phyloP scores from a whole-genome alignment of 2,888 invertebrate species.

The Caenorhabditis imperialis region DNA sequence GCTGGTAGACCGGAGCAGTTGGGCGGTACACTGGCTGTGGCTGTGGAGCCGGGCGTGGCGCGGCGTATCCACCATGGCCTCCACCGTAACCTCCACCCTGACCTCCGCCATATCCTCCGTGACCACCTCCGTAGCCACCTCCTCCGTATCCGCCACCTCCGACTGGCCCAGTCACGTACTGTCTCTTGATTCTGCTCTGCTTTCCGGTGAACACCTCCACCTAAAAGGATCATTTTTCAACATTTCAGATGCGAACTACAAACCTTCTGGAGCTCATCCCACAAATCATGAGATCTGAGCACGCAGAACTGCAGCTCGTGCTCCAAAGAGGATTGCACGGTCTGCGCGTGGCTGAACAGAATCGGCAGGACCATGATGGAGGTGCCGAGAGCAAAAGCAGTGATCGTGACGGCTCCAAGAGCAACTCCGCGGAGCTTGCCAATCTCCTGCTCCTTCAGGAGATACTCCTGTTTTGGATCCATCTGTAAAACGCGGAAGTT shows the following conservation, averaged over 20 bases:
- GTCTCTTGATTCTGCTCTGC: slow-evolving; percentile 42
- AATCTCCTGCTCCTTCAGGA: slow-evolving; percentile 50
- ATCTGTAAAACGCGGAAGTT: too few relatives aligned
- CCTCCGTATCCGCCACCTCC: slow-evolving; percentile 17
- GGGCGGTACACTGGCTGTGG: slow-evolving; percentile 28
- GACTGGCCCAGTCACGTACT: slow-evolving; percentile 40
- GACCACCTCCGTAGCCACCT: slow-evolving; percentile 12
- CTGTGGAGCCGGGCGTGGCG: slow-evolving; percentile 1
- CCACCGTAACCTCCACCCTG: slow-evolving; percentile 13
- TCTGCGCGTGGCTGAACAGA: slow-evolving; percentile 57
- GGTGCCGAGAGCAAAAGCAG: slow-evolving; percentile 45
- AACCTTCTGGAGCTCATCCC: slow-evolving; percentile 56
- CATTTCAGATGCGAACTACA: neutral
- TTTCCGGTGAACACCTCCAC: slow-evolving; percentile 24
- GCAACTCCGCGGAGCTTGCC: slow-evolving; percentile 31
- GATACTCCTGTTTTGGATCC: slow-evolving; percentile 33
- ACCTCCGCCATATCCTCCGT: neutral
- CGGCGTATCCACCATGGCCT: slow-evolving; percentile 15
- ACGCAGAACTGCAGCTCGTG: slow-evolving; percentile 61
- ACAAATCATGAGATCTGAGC: slow-evolving; percentile 58
- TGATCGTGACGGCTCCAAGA: slow-evolving; percentile 38
- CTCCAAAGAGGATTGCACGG: slow-evolving; percentile 50
- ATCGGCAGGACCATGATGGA: slow-evolving; percentile 55
- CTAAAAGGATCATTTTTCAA: neutral
- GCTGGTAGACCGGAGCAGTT: slow-evolving; percentile 32